Conservation (phyloP, 2,888 invertebrate genomes). For the Diarsia brunnea region DNA sequence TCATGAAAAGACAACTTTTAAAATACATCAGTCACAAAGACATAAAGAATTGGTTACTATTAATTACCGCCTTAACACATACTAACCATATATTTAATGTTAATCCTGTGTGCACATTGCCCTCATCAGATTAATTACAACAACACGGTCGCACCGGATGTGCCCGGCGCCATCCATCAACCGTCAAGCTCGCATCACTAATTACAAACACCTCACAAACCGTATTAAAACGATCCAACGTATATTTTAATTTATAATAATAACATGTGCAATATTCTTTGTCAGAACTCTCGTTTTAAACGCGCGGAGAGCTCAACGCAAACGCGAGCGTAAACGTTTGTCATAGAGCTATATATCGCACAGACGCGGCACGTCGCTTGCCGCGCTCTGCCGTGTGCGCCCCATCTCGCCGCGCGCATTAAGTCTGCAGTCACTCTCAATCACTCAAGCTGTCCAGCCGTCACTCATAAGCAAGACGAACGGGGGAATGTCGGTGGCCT, state of each 20-base stretch:
- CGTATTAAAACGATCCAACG: slow-evolving; percentile 85
- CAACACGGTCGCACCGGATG: slow-evolving; percentile 70
- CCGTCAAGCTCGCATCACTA: slow-evolving; percentile 80
- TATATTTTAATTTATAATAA: slow-evolving; percentile 88
- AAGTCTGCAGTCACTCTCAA: slow-evolving; percentile 90
- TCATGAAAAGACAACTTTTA: neutral
- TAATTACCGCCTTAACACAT: slow-evolving; percentile 39
- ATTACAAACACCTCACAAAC: slow-evolving; percentile 83
- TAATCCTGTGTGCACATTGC: slow-evolving; percentile 61
- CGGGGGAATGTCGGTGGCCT: slow-evolving; percentile 87
- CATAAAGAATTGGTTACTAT: slow-evolving; percentile 55
- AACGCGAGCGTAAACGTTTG: slow-evolving; percentile 66
- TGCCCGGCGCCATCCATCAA: slow-evolving; percentile 76
- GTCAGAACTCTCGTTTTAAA: slow-evolving; percentile 40
- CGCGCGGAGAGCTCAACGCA: slow-evolving; percentile 56
- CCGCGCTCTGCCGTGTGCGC: slow-evolving; percentile 68
- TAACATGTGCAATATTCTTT: slow-evolving; percentile 76
- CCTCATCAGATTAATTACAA: slow-evolving; percentile 70
- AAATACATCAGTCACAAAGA: slow-evolving; percentile 22
- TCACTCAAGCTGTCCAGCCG: slow-evolving; percentile 90
- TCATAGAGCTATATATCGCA: slow-evolving; percentile 75
- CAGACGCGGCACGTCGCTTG: slow-evolving; percentile 71
- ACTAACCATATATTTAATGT: slow-evolving; percentile 55
- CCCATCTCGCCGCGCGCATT: slow-evolving; percentile 87
- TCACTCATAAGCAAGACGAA: slow-evolving; percentile 91